Conservation (phyloP, 2,113 vertebrate genomes). For the Heteronetta atricapilla region DNA sequence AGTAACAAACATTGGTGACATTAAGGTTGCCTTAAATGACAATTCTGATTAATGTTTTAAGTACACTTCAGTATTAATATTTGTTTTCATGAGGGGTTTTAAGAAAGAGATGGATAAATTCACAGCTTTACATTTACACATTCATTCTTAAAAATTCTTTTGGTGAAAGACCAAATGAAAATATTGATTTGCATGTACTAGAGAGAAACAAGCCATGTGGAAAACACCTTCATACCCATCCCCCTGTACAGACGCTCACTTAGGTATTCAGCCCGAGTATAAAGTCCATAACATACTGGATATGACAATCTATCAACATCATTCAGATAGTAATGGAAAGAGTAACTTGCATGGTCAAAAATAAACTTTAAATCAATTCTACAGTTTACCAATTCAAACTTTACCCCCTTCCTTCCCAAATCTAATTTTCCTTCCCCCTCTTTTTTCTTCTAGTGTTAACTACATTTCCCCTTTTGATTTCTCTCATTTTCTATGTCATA, state of each 20-base stretch:
- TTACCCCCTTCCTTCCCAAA: background rate
- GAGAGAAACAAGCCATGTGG: background rate
- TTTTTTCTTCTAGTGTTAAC: background rate
- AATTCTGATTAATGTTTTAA: background rate
- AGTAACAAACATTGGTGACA: background rate
- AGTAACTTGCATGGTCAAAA: background rate
- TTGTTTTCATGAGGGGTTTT: background rate
- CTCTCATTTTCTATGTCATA: background rate
- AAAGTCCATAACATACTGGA: background rate
- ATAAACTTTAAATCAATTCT: background rate
- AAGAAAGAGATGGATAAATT: background rate
- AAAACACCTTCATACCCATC: background rate
- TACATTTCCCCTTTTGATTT: fast-evolving
- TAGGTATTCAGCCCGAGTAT: background rate
- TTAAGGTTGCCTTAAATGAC: background rate
- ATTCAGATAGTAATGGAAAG: background rate
- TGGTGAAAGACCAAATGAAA: background rate
- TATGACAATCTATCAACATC: background rate
- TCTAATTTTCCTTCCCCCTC: background rate
- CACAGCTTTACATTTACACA: background rate
- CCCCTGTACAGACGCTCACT: background rate
- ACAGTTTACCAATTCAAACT: background rate
- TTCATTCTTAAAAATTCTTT: background rate
- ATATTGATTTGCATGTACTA: background rate
- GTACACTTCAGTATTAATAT: background rate